Base-by-base conservation (phyloP, 2,888 invertebrate species). In the Dorcus hopei region DNA sequence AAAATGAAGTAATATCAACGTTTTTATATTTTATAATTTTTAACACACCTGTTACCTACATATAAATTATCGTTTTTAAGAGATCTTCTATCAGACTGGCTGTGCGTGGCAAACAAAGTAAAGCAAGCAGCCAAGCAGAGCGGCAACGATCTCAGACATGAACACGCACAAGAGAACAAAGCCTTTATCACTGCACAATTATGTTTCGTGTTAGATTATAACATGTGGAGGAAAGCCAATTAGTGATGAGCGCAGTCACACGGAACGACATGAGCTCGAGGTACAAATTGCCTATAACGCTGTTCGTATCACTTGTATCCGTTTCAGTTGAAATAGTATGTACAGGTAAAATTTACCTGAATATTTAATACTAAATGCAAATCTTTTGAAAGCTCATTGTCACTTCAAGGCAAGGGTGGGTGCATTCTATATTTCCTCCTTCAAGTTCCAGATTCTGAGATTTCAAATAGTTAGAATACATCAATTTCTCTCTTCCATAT, bases 181-280 rank as follows among this genome's bases (percentile, higher is more conserved):
- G 74, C 71, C 71, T 73, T 74, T 76, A 76, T 77, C 76, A 74
- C 69, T 73, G 74, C 72, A 74, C 76, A 76, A 77, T 76, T 77
- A 75, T 75, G 75, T 75, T 73, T 72, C 72, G 73, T 73, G 76
- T 76, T 75, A 70, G 74, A 76, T 76, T 77, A 76, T 76, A 76
- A 76, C 76, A 75, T 76, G 75, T 74, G 74, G 74, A 72, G 70
- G 72, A 73, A 74, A 74, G 76, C 74, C 77, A 77, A 76, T 77
- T 77, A 76, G 76, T 74, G 76, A 74, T 70, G 74, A 74, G 68
- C 68, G 68, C 73, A 73, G 70, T 73, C 71, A 74, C 70, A 72
- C 72, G 73, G 70, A 74, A 75, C 74, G 70, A 65, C 70, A 66
- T 70, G 71, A 72, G 72, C 70, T 66, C 67, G 54, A 58, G 61